Percentiles rank a stretch among this genome's conserved stretches.
Conservation (phyloP, 2,797 vertebrate species). For the Rhabdomys pumilio region DNA sequence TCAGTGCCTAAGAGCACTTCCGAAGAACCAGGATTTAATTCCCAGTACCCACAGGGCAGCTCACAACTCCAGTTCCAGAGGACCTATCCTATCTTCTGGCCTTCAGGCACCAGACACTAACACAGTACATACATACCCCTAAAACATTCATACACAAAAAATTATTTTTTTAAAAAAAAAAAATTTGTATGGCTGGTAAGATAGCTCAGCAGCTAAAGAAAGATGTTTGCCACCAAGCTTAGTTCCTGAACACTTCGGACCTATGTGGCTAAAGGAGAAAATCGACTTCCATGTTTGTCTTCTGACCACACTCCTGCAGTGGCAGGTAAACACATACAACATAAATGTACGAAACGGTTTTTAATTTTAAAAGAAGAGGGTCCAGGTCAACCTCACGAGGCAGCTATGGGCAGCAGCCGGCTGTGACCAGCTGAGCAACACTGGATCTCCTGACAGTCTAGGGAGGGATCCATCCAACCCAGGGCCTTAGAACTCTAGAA, state of each 20-base stretch:
- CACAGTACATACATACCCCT: not conserved
- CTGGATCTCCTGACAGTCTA: not conserved
- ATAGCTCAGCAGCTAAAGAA: not conserved
- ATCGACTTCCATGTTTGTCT: not conserved
- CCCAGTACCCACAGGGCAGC: not conserved
- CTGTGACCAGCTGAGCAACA: not conserved
- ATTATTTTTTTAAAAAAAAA: not conserved
- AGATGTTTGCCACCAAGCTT: not conserved
- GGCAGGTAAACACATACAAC: not conserved
- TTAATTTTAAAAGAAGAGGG: not conserved
- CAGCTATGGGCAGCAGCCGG: not conserved
- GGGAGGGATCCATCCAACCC: not conserved
- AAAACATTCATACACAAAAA: not conserved
- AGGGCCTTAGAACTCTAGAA: not conserved
- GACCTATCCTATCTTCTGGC: not conserved
- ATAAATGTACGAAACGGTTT: not conserved
- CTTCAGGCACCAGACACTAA: not conserved
- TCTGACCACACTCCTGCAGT: not conserved
- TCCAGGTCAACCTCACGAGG: not conserved
- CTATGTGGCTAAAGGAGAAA: not conserved
- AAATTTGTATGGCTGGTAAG: not conserved
- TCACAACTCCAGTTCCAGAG: not conserved
- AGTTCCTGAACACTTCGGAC: not conserved
- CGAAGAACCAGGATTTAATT: not conserved
- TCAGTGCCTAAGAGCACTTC: not conserved